Evolutionary conservation across 2,888 invertebrate species (phyloP).

Genomic region (Torymus texanus): DNA sequence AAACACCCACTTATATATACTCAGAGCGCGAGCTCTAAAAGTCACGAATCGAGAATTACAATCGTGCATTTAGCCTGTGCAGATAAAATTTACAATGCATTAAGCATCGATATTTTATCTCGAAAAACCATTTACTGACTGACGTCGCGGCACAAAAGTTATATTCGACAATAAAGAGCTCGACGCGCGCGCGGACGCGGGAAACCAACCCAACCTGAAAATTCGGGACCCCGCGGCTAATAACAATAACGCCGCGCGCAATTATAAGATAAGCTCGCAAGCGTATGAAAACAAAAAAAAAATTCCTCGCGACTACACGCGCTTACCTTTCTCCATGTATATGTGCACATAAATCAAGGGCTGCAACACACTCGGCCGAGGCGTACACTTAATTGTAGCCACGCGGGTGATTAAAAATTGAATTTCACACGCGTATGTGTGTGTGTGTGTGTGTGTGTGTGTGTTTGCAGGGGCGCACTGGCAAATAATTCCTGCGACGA

Average conservation of each 20-base stretch:
- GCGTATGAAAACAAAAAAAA: conserved; percentile 5
- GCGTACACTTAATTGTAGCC: not conserved
- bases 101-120: conserved; percentile 52
- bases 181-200: not conserved
- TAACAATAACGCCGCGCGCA: conserved; percentile 43
- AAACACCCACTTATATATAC: conserved; percentile 12
- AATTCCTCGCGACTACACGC: no score
- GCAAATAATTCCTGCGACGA: no score
- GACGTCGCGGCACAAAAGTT: conserved; percentile 35
- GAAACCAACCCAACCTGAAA: conserved; percentile 19
- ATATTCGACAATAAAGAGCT: conserved; percentile 35
- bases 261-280: conserved; percentile 31
- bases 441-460: no score
- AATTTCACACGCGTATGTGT: not conserved
- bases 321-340: not conserved
- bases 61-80: conserved; percentile 24
- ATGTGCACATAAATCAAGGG: conserved; percentile 22
- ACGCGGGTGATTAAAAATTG: conserved; percentile 42
- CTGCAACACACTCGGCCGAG: not conserved
- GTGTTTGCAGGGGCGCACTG: conserved; percentile 8
- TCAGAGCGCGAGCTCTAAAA: conserved; percentile 25
- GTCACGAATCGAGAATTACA: conserved; percentile 39
- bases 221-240: conserved; percentile 9
- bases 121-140: conserved; percentile 41
- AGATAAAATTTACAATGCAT: conserved; percentile 50